Conservation (phyloP, 30 jellyfish, hydroid and myxozoan genomes). For the Cassiopea andromeda region DNA sequence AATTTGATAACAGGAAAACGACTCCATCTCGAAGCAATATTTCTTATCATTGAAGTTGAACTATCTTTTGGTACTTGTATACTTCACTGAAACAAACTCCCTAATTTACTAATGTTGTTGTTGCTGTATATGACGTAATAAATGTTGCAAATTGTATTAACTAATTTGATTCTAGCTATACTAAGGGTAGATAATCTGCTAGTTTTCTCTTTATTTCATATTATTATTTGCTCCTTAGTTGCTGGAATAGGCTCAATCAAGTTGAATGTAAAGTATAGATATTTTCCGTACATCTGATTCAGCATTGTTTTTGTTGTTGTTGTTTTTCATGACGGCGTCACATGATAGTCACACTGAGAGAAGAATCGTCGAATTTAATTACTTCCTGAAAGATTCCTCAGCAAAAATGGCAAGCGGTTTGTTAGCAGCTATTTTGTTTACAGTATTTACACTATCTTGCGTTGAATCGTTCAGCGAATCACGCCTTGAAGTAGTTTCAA, state of each 20-base stretch:
- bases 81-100: too few relatives aligned
- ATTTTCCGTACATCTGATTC: background rate
- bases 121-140: too few relatives aligned
- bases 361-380: background rate
- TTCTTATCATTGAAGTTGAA: too few relatives aligned
- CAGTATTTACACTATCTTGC: constrained; percentile 1
- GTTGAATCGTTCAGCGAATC: constrained; percentile 58
- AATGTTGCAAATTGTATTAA: too few relatives aligned
- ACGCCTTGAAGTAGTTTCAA: constrained; percentile 34
- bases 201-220: too few relatives aligned
- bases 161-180: too few relatives aligned
- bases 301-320: constrained; percentile 4
- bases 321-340: background rate
- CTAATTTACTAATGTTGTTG: too few relatives aligned
- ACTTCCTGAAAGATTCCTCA: background rate
- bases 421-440: background rate
- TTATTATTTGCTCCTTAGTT: too few relatives aligned
- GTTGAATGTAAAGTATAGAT: background rate
- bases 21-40: constrained; percentile 2
- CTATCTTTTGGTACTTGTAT: too few relatives aligned
- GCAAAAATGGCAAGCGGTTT: background rate
- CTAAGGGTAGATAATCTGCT: too few relatives aligned
- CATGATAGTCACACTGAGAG: constrained; percentile 4
- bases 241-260: background rate
- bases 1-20: constrained; percentile 60